phyloP scores from a whole-genome alignment of 2,113 vertebrate genomes.

The Rousettus leschenaultii region DNA sequence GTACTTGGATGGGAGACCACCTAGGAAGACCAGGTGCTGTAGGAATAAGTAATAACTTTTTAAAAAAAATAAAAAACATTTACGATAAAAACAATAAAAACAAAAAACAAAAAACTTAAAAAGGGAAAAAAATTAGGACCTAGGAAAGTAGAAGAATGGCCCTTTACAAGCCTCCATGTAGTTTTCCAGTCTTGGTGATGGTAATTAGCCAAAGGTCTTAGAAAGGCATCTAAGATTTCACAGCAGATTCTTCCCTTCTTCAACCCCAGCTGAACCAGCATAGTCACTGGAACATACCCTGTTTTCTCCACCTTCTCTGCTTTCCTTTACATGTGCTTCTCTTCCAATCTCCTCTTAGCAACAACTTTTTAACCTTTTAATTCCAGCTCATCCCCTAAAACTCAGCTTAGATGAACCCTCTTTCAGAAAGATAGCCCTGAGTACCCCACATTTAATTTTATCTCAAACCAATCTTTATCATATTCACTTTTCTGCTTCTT shows the following conservation, averaged over 20 bases:
- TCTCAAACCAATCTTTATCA: neutral
- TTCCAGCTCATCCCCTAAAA: neutral
- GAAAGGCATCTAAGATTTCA: neutral
- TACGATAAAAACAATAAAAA: neutral
- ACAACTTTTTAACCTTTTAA: neutral
- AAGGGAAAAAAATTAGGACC: neutral
- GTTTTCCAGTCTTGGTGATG: neutral
- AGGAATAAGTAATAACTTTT: too few species aligned
- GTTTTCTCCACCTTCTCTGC: neutral
- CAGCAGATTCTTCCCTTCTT: neutral
- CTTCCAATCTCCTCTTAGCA: neutral
- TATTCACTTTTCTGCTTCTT: neutral
- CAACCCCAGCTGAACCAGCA: neutral
- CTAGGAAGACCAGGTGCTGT: too few species aligned
- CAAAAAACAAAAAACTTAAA: neutral
- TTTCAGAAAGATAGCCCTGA: neutral
- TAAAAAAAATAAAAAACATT: too few species aligned
- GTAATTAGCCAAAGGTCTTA: neutral
- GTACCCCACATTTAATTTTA: neutral
- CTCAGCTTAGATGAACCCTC: neutral
- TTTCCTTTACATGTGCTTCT: neutral
- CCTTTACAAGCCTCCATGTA: neutral
- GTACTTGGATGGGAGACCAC: too few species aligned
- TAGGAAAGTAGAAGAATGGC: neutral
- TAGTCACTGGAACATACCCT: neutral